A percentile compares a stretch with the other conserved stretches of the same genome.
Conservation (phyloP, 1,140 invertebrate genomes). For the Habropoda laboriosa region DNA sequence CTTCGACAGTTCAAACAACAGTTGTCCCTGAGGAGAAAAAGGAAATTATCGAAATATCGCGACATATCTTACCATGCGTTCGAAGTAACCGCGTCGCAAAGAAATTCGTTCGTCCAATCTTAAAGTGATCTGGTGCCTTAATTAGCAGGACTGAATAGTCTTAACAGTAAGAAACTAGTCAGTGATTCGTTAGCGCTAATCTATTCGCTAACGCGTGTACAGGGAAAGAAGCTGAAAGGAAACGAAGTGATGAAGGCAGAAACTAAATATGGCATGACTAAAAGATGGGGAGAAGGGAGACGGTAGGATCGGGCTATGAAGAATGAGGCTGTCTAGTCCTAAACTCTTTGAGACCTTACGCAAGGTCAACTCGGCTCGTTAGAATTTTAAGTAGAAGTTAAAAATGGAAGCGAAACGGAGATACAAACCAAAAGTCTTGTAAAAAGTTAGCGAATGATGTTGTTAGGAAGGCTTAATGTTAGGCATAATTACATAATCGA, state of each 20-base stretch:
- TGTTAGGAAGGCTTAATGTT: constrained; percentile 57
- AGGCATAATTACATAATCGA: constrained; percentile 70
- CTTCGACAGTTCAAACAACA: no score
- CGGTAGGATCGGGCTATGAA: constrained; percentile 60
- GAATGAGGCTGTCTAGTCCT: constrained; percentile 80
- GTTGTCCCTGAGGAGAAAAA: no score
- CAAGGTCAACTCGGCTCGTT: constrained; percentile 62
- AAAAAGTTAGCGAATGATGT: constrained; percentile 55
- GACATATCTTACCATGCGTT: not conserved
- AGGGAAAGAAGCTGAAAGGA: constrained; percentile 55
- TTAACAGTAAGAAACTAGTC: constrained; percentile 77
- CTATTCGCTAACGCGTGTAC: constrained; percentile 53
- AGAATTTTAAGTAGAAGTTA: constrained; percentile 63
- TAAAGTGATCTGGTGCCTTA: constrained; percentile 66
- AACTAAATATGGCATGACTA: constrained; percentile 27
- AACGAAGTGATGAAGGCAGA: constrained; percentile 32
- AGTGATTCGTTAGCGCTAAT: constrained; percentile 68
- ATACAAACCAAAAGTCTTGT: constrained; percentile 59
- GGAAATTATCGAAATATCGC: no score
- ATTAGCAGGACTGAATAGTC: constrained; percentile 65
- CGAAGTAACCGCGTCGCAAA: no score
- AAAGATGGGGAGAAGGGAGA: constrained; percentile 53
- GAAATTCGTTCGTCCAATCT: constrained; percentile 56
- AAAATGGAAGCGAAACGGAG: constrained; percentile 12
- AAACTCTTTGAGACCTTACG: constrained; percentile 75